A percentile compares a stretch with the other conserved stretches of the same genome.
Evolutionary conservation across 2,797 vertebrate species (phyloP).

Genomic region (Paedocypris micromegethes): DNA sequence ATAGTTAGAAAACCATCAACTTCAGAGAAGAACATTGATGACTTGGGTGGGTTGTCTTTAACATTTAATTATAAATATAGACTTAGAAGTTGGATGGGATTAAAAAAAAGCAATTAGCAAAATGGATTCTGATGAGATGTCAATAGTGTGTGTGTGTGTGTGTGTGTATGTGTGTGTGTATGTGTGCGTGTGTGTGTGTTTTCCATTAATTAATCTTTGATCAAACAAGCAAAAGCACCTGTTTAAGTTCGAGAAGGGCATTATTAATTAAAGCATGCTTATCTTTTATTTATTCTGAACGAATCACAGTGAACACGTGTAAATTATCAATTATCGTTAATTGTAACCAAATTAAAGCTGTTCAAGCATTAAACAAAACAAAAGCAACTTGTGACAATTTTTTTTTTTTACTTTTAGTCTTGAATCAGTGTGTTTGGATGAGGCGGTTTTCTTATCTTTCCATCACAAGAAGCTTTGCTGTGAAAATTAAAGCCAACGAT

Average conservation of each 20-base stretch:
- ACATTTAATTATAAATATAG: constrained; percentile 55
- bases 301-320: not conserved
- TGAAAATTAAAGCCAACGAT: too few species aligned
- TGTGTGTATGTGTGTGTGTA: constrained; percentile 2
- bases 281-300: not conserved
- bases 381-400: too few species aligned
- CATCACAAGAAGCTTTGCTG: too few species aligned
- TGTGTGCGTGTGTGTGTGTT: constrained; percentile 6
- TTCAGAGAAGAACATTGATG: too few species aligned
- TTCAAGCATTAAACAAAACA: not conserved
- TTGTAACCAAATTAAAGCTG: not conserved
- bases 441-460: too few species aligned
- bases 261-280: constrained; percentile 1
- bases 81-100: constrained; percentile 43
- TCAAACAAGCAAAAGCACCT: constrained; percentile 2
- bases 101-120: constrained; percentile 44
- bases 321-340: too few species aligned
- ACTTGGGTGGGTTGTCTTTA: constrained; percentile 1
- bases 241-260: constrained; percentile 6
- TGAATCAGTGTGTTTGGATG: too few species aligned
- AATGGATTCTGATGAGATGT: constrained; percentile 19
- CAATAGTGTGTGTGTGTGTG: constrained; percentile 24
- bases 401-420: too few species aligned
- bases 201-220: constrained; percentile 11
- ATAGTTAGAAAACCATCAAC: not conserved